These are phyloP conservation scores for Tragelaphus imberbis DNA, from an alignment of 2,113 vertebrate species.

Conservation along the genomic window DNA sequence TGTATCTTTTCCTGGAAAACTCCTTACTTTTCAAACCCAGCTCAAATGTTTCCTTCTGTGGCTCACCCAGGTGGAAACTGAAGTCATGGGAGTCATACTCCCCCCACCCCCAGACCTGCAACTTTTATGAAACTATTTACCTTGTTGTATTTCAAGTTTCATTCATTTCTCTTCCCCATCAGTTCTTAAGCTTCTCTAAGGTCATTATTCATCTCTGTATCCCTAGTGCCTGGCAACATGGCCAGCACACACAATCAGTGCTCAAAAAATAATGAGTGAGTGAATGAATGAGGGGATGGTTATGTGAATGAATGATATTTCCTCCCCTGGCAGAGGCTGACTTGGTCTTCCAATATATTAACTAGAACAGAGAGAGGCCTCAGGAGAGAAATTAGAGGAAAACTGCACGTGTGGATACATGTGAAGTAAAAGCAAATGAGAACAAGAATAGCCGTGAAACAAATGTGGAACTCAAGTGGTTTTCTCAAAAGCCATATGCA, in stretches of 20 bases:
- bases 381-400: background rate
- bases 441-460: constrained; percentile 67
- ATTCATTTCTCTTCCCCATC: background rate
- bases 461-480: constrained; percentile 70
- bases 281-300: background rate
- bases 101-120: background rate
- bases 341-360: background rate
- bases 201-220: background rate
- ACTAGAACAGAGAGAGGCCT: background rate
- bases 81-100: background rate
- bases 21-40: background rate
- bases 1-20: background rate
- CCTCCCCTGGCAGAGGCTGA: background rate
- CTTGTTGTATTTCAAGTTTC: background rate
- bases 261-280: background rate
- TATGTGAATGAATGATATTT: background rate
- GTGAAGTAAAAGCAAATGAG: constrained; percentile 74
- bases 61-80: background rate
- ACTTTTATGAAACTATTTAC: background rate
- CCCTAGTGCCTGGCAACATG: background rate
- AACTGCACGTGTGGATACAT: constrained; percentile 1
- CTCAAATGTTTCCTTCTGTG: background rate
- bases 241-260: background rate
- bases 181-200: background rate
- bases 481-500: constrained; percentile 42